Evolutionary conservation across 2,888 invertebrate genomes (phyloP), one percentile per base, ranked within the genome.

Genomic region (Plebejus argus): DNA sequence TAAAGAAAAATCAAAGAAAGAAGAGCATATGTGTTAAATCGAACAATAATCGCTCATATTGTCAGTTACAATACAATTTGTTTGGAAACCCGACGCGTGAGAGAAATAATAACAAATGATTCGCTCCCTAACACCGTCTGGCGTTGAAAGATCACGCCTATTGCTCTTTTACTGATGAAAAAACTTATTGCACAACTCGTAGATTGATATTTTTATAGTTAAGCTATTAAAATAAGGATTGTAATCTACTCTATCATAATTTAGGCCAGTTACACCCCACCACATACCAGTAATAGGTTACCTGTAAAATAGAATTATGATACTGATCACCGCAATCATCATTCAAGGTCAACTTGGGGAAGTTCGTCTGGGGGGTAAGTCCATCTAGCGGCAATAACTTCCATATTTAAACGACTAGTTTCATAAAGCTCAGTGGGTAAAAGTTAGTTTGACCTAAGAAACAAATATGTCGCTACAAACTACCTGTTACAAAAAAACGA

Each of bases 91-190:
- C 90, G 89, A 90, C 91, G 90, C 93, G 93, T 92, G 93, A 91
- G 89, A 89, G 90, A 92, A 93, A 93, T 94, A 93, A 92, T 93
- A 94, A 94, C 92, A 94, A 94, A 94, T 93, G 93, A 92, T 92
- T 92, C 91, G 89, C 90, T 88, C 92, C 93, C 92, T 92, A 91
- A 92, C 93, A 86, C 93, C 93, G 91, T 87, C 91, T 93, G 93
- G 92, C 92, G 91, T 91, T 93, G 93, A 94, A 91, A 93, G 93
- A 93, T 93, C 93, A 91, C 93, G 93, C 93, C 93, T 93, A 90
- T 92, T 91, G 89, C 92, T 90, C 88, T 89, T 86, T 85, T 89
- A 85, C 85, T 92, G 91, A 92, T 93, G 92, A 93, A 93, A 93
- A 93, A 93, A 86, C 79, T 79, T 81, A 82, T 81, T 81, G 81